phyloP scores from a whole-genome alignment of 2,113 vertebrate genomes.

The Ardeotis arabs region DNA sequence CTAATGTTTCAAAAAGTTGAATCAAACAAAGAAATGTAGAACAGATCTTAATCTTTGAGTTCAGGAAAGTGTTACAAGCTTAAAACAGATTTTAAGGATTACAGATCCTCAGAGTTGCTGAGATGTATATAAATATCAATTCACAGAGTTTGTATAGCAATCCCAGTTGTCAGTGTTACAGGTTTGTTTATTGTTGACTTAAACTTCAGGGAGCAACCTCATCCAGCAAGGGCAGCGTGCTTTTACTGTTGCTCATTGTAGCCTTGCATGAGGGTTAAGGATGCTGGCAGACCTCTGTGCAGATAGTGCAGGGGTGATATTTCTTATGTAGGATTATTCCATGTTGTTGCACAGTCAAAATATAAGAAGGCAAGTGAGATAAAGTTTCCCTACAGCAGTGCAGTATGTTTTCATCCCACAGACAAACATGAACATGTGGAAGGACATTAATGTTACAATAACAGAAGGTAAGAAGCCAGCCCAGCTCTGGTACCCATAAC shows the following conservation, averaged over 20 bases:
- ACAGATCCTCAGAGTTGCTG: neutral
- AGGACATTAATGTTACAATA: neutral
- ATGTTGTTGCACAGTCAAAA: neutral
- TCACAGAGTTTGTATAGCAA: neutral
- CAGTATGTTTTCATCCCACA: neutral
- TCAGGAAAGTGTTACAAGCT: neutral
- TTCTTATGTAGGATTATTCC: neutral
- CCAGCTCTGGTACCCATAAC: neutral
- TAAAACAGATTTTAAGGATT: neutral
- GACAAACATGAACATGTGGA: neutral
- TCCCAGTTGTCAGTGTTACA: neutral
- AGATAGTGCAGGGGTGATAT: neutral
- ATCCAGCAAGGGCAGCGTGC: rapidly evolving
- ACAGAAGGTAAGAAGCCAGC: neutral
- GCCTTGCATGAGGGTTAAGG: neutral
- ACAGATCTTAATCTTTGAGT: neutral
- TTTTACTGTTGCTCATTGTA: neutral
- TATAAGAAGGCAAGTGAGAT: neutral
- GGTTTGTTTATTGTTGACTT: neutral
- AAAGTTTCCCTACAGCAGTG: neutral
- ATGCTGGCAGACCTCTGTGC: neutral
- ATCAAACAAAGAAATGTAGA: neutral
- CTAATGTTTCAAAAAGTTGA: neutral
- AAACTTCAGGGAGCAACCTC: neutral
- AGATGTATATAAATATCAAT: neutral